Evolutionary conservation across 2,113 vertebrate species (phyloP).

Genomic region (Calonectris borealis): DNA sequence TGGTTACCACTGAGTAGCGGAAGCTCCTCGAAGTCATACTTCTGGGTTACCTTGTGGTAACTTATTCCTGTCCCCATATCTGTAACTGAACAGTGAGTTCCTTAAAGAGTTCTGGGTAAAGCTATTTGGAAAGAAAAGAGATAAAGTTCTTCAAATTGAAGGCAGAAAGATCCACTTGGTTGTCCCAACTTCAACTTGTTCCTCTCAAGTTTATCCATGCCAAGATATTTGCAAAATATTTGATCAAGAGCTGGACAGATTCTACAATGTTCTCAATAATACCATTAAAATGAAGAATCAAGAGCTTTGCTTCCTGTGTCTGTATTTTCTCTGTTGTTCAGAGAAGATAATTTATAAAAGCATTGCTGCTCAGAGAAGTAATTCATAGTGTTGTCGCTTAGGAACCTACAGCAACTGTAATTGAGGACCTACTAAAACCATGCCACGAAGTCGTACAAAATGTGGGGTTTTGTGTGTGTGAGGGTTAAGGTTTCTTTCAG

Average conservation of each 20-base stretch:
- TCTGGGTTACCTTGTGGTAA: neutral
- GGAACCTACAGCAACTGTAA: neutral
- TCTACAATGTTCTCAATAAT: neutral
- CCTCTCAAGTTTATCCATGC: neutral
- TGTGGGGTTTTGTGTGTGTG: neutral
- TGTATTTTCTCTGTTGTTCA: neutral
- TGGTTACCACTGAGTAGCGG: neutral
- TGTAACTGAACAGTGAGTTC: neutral
- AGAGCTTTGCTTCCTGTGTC: neutral
- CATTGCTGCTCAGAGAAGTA: neutral
- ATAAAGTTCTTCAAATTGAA: neutral
- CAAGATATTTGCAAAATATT: neutral
- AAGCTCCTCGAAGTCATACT: neutral
- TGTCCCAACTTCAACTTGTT: neutral
- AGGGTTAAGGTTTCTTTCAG: neutral
- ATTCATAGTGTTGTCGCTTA: neutral
- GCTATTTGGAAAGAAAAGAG: neutral
- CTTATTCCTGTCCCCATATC: rapidly evolving
- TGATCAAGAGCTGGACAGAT: neutral
- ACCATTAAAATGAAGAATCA: neutral
- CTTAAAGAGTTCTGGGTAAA: neutral
- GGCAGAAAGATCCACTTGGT: neutral
- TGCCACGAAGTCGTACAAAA: neutral
- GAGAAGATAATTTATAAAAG: neutral
- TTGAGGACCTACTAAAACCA: neutral